Conservation (phyloP, 2,888 invertebrate species). For the Latheticus oryzae region DNA sequence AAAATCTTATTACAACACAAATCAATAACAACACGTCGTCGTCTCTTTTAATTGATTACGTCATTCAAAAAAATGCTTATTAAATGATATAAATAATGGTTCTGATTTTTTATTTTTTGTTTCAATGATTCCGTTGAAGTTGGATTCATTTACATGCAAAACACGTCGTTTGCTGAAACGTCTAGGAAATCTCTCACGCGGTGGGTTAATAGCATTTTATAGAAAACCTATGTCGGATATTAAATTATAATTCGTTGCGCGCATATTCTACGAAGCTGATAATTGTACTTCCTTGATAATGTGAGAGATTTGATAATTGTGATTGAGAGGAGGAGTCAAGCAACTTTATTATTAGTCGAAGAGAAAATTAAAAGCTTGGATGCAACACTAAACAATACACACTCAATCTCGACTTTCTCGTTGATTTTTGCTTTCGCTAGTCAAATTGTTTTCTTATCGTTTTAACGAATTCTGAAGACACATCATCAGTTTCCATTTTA, state of each 20-base stretch:
- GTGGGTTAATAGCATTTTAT: conserved; percentile 40
- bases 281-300: conserved; percentile 30
- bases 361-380: too few species aligned
- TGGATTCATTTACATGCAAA: conserved; percentile 45
- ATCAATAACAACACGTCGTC: conserved; percentile 33
- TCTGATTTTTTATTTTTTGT: conserved; percentile 30
- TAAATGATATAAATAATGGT: conserved; percentile 36
- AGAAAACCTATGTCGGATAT: conserved; percentile 36
- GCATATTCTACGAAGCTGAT: conserved; percentile 31
- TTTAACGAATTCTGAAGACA: conserved; percentile 37
- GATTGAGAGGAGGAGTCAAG: conserved; percentile 18
- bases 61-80: conserved; percentile 26
- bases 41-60: conserved; percentile 28
- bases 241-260: conserved; percentile 38
- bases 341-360: conserved; percentile 17
- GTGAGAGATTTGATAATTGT: conserved; percentile 13
- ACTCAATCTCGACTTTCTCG: too few species aligned
- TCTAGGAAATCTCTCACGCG: conserved; percentile 45
- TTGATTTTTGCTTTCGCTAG: conserved; percentile 28
- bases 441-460: conserved; percentile 20
- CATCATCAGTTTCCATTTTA: conserved; percentile 46
- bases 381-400: too few species aligned
- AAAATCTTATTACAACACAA: conserved; percentile 39
- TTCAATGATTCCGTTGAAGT: too few species aligned
- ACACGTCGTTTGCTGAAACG: conserved; percentile 42